Evolutionary conservation across 64 coral and sea anemone genomes (phyloP), one percentile per base, ranked within the genome.

Genomic region (Trachythela sp.): DNA sequence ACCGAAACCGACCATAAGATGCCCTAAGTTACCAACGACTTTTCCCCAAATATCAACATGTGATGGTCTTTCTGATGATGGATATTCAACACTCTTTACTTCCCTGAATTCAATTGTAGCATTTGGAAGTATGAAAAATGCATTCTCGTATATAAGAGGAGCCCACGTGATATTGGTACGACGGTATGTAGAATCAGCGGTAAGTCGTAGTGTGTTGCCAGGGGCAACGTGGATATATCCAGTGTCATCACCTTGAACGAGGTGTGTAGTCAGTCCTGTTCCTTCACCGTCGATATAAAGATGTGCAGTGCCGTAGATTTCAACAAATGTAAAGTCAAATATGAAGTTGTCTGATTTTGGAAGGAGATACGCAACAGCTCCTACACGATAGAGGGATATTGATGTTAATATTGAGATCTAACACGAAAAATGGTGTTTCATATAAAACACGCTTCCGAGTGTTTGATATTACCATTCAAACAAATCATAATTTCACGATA

Each of bases 91-190:
- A 85, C 95, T 97, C 30, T 92, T 85, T 24, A 92, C 80, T 77
- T 84, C 42, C n/a, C 95, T 83, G 29, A 97, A 52, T 80, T 97
- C 95, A 8, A 97, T 85, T 2, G 95, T 97, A 39, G 92, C 95
- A 76, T 97, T 97, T 8, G 95, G 95, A 13, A 97, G 83, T 87
- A 97, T 77, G 38, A 97, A 86, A 7, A 85, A 94, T 27, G 87
- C 92, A 72, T 75, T 54, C 48, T 92, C 24, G 49, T 97, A 97
- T 15, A 97, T 87, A 39, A 88, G 88, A 26, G 95, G 95, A 15
- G 88, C 90, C 95, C 95, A 97, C 9, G 95, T 97, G 31, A 97
- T 90, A 70, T 97, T 97, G 13, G 94, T 94, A 38, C 95, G 92
- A 35, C 87, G 86, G 87, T 94, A 97, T 54, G 87, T 88, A 11